Base-by-base conservation (phyloP, 1,140 invertebrate species). In the Ephestia elutella region DNA sequence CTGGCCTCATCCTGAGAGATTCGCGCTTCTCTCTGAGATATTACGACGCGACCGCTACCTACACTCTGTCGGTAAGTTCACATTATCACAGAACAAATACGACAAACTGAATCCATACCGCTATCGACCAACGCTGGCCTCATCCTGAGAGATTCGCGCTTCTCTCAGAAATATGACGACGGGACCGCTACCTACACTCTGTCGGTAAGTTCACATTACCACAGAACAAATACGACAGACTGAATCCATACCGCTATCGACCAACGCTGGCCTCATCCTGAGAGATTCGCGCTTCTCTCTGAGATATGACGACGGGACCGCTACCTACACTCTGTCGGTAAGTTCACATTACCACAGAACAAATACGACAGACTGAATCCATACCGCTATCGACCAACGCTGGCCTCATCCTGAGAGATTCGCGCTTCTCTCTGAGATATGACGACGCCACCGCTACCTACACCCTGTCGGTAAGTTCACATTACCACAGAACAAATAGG, bases 241-340 rank as follows among this genome's bases (percentile, higher is more conserved):
- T 28, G 25, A 28, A 8, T 28, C 8, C 8, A 8, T 28, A 28
- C 25, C 25, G 25, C 25, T 28, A 28, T 28, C 8, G 3, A 28
- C 8, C 8, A 8, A 28, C 25, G 25, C 94, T 19, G 91, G 93
- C 21, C 90, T 97, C 5, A 96, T 97, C 71, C 91, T 97, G 57
- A 92, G 93, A 66, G 96, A 98, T 79, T 96, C 94, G 44, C 91
- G 96, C 68, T 97, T 97, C 82, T 91, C 95, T 21, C 88, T 98
- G n/a, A 90, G 94, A 59, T 94, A 93, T 71, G 95, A 97, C 82
- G 91, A 90, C 0, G 91, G 92, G 0, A 94, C 93, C 0, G 93
- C 94, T 9, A 96, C 94, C 0, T 97, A 95, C 70, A 93, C 93
- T 25, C 85, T 97, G 49, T 95, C 96, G 77, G 94, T 95, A 82